These are phyloP conservation scores for Gymnoscopelus braueri DNA, from an alignment of 2,797 vertebrate species.

Conservation along the genomic window DNA sequence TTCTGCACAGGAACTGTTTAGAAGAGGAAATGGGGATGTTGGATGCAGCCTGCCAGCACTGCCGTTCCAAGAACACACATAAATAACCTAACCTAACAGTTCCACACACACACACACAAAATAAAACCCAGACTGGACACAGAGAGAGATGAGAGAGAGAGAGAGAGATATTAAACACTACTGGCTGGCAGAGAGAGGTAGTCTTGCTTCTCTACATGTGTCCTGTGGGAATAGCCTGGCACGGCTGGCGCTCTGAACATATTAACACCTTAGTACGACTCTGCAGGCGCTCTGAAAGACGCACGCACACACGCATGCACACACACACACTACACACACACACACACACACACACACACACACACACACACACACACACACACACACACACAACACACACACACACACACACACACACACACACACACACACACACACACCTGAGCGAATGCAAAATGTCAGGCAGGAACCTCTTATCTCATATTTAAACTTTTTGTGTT, in stretches of 20 bases:
- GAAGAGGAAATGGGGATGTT: slow-evolving; percentile 55
- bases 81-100: slow-evolving; percentile 53
- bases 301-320: slow-evolving; percentile 1
- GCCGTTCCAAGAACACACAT: slow-evolving; percentile 12
- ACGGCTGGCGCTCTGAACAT: slow-evolving; percentile 39
- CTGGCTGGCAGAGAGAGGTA: slow-evolving; percentile 45
- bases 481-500: too few relatives aligned
- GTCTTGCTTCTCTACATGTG: slow-evolving; percentile 41
- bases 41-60: slow-evolving; percentile 35
- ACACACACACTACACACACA: slow-evolving; percentile 10
- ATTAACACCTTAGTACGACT: slow-evolving; percentile 55
- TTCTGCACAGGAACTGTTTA: slow-evolving; percentile 39
- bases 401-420: slow-evolving; percentile 10
- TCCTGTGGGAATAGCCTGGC: slow-evolving; percentile 50
- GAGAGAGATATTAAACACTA: slow-evolving; percentile 16
- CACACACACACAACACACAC: slow-evolving; percentile 4
- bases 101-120: background rate
- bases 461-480: too few relatives aligned
- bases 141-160: background rate
- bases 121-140: slow-evolving; percentile 24
- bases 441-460: too few relatives aligned
- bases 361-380: slow-evolving; percentile 11
- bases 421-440: slow-evolving; percentile 12
- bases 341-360: slow-evolving; percentile 9
- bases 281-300: slow-evolving; percentile 19